Percentiles rank a stretch among this genome's conserved stretches.
Conservation (phyloP, 2,113 vertebrate genomes). For the Lepisosteus osseus region DNA sequence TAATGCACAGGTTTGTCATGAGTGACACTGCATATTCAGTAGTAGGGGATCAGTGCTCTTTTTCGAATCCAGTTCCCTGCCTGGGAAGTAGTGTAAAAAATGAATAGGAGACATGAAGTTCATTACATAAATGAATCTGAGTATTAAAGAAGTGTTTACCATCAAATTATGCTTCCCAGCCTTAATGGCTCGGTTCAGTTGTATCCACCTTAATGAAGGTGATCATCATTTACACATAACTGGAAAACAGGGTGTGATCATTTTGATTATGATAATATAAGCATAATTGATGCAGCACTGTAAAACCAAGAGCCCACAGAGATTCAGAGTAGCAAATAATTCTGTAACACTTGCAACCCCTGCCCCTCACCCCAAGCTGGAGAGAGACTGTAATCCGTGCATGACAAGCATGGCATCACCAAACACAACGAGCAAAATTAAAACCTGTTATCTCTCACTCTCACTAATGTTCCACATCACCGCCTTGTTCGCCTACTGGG, state of each 20-base stretch:
- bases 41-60: no score
- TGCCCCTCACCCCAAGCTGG: background rate
- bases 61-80: no score
- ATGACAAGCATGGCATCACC: slow-evolving; percentile 16
- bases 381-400: slow-evolving; percentile 9
- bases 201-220: slow-evolving; percentile 35
- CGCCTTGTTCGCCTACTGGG: no score
- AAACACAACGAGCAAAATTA: slow-evolving; percentile 26
- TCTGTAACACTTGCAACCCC: slow-evolving; percentile 13
- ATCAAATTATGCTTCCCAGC: background rate
- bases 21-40: no score
- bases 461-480: background rate
- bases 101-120: no score
- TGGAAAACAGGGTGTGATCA: slow-evolving; percentile 38
- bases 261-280: slow-evolving; percentile 37
- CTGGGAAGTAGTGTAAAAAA: no score
- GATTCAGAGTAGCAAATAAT: slow-evolving; percentile 4
- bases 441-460: slow-evolving; percentile 11
- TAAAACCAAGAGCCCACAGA: slow-evolving; percentile 31
- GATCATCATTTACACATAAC: slow-evolving; percentile 38
- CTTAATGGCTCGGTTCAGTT: background rate
- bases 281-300: slow-evolving; percentile 31
- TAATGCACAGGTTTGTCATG: no score
- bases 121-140: background rate
- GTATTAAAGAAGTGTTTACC: slow-evolving; percentile 10